These are phyloP conservation scores for Prunella strophiata DNA, from an alignment of 2,797 vertebrate species.

Conservation along the genomic window DNA sequence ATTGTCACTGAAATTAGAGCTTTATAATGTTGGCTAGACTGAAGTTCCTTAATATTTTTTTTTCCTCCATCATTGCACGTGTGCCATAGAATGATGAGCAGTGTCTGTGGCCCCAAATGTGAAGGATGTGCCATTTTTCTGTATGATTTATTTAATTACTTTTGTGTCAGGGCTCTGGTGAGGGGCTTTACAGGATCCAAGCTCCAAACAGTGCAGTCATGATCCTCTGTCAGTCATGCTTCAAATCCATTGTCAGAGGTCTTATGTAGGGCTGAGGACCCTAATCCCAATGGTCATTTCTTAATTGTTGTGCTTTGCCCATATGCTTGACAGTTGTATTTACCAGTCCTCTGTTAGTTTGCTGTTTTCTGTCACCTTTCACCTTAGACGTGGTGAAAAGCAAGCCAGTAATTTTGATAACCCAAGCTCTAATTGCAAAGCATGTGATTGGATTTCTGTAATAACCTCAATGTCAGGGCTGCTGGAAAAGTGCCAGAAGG, in stretches of 20 bases:
- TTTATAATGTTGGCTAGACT: not conserved
- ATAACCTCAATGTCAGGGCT: not conserved
- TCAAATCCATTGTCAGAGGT: constrained; percentile 6
- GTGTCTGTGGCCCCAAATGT: not conserved
- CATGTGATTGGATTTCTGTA: constrained; percentile 1
- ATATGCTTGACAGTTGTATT: not conserved
- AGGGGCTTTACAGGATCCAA: not conserved
- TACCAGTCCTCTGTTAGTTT: not conserved
- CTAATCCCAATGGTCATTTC: not conserved
- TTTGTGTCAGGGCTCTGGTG: not conserved
- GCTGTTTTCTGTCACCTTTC: constrained; percentile 30
- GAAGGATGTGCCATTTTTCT: not conserved
- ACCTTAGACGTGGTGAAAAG: not conserved
- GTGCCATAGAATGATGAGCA: not conserved
- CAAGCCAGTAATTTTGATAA: constrained; percentile 20
- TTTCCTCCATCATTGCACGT: not conserved
- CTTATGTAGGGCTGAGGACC: not conserved
- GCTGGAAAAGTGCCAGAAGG: not conserved
- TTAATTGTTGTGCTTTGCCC: constrained; percentile 1
- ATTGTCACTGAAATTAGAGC: not conserved
- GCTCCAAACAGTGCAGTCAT: not conserved
- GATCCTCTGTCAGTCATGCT: constrained; percentile 31
- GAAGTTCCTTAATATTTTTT: not conserved
- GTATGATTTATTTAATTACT: constrained; percentile 35
- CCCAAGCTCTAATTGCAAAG: constrained; percentile 13